Percentiles rank a stretch among this genome's conserved stretches.
These are phyloP conservation scores for Meloe dianella DNA, from an alignment of 2,888 invertebrate genomes.

Conservation along the genomic window DNA sequence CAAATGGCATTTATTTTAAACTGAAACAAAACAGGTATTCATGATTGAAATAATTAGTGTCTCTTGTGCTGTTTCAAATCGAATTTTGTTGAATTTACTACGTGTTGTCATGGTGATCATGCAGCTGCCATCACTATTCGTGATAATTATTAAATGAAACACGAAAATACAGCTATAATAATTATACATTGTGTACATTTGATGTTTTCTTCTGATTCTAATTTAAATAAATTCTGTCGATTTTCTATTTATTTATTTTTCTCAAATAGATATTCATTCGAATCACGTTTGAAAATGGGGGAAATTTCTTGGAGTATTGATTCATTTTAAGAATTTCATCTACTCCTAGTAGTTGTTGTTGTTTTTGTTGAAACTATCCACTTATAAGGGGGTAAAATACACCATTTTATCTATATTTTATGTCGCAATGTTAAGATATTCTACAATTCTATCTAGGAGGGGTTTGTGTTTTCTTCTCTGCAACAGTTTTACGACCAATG, in stretches of 20 bases:
- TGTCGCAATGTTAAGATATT: constrained; percentile 7
- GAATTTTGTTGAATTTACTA: constrained; percentile 28
- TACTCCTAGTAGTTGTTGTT: neutral
- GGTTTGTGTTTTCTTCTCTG: neutral
- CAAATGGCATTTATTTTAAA: neutral
- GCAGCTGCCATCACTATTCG: constrained; percentile 12
- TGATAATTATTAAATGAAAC: neutral
- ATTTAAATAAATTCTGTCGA: no score
- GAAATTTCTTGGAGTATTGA: neutral
- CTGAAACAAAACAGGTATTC: constrained; percentile 24
- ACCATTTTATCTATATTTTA: constrained; percentile 6
- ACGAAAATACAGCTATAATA: neutral
- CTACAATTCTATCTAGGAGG: neutral
- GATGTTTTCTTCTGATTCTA: neutral
- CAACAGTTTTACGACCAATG: neutral
- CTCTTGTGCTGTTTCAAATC: constrained; percentile 18
- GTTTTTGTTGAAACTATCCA: neutral
- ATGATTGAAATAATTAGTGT: constrained; percentile 23
- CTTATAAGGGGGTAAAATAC: neutral
- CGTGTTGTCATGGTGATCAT: constrained; percentile 27
- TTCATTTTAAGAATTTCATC: neutral
- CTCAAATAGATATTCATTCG: no score
- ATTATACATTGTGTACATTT: neutral
- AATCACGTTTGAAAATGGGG: neutral
- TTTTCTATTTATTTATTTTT: neutral